Percentiles rank a stretch among this genome's conserved stretches.
These are phyloP conservation scores for Castor canadensis DNA, from an alignment of 2,113 vertebrate species.

Conservation along the genomic window DNA sequence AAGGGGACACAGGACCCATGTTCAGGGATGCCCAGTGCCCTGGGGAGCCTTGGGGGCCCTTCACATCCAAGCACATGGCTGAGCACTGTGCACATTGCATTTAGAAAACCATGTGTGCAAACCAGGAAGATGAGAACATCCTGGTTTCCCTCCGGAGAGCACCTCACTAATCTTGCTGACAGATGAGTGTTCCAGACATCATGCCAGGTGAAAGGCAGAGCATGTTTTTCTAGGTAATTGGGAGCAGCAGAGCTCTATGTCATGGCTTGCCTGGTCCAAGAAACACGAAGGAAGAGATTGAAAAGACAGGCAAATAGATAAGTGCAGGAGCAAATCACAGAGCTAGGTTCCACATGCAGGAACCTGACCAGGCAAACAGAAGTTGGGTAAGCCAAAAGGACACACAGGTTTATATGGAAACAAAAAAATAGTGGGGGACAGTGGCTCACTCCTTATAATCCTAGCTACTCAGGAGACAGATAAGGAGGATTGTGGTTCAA, in stretches of 20 bases:
- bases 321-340: not conserved
- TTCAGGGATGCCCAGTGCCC: not conserved
- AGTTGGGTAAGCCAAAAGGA: not conserved
- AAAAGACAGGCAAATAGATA: not conserved
- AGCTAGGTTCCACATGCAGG: not conserved
- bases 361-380: not conserved
- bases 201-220: not conserved
- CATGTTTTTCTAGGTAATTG: conserved; percentile 14
- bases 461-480: no score
- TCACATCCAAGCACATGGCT: not conserved
- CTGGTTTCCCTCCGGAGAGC: not conserved
- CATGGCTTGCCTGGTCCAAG: not conserved
- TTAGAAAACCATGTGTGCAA: not conserved
- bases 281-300: not conserved
- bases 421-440: not conserved
- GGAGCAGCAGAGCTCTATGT: not conserved
- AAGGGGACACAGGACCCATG: no score
- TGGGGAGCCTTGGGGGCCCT: not conserved
- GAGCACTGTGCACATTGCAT: not conserved
- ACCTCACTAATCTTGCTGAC: conserved; percentile 19
- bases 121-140: not conserved
- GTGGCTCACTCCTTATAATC: no score
- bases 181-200: not conserved
- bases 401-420: not conserved
- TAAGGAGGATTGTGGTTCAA: no score